These are phyloP conservation scores for Anorthoa munda DNA, from an alignment of 2,888 invertebrate genomes.

Conservation along the genomic window DNA sequence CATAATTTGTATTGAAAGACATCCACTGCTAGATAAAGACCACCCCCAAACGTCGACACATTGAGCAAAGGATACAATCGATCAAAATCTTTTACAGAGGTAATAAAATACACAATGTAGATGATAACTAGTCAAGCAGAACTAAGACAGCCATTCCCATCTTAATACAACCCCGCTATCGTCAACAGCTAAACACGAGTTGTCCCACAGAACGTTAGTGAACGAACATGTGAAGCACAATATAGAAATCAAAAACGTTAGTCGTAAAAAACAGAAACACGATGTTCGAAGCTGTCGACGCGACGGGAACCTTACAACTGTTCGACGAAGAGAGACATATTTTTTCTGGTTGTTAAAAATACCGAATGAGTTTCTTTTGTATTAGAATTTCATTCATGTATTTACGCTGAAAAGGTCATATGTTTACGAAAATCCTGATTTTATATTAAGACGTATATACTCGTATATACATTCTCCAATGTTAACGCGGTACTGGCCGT, in stretches of 20 bases:
- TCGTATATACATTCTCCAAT: too few relatives aligned
- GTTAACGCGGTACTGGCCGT: too few relatives aligned
- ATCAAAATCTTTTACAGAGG: too few relatives aligned
- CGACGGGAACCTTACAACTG: conserved; percentile 21
- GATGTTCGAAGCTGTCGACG: conserved; percentile 7
- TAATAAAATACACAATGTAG: too few relatives aligned
- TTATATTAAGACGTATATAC: neutral
- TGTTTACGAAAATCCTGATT: neutral
- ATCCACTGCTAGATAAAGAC: too few relatives aligned
- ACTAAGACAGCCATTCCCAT: neutral
- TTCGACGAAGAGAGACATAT: neutral
- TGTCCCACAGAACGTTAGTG: neutral
- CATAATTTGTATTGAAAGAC: too few relatives aligned
- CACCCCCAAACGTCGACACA: too few relatives aligned
- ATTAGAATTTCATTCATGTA: conserved; percentile 6
- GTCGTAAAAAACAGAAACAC: conserved; percentile 17
- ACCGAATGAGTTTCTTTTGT: conserved; percentile 5
- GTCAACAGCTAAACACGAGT: neutral
- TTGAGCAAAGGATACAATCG: too few relatives aligned
- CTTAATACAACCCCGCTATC: neutral
- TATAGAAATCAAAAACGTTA: conserved; percentile 9
- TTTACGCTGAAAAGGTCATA: neutral
- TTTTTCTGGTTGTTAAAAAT: conserved; percentile 29
- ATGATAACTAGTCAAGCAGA: neutral
- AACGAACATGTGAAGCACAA: neutral